Evolutionary conservation across 2,113 vertebrate genomes (phyloP).

Genomic region (Zingel zingel): DNA sequence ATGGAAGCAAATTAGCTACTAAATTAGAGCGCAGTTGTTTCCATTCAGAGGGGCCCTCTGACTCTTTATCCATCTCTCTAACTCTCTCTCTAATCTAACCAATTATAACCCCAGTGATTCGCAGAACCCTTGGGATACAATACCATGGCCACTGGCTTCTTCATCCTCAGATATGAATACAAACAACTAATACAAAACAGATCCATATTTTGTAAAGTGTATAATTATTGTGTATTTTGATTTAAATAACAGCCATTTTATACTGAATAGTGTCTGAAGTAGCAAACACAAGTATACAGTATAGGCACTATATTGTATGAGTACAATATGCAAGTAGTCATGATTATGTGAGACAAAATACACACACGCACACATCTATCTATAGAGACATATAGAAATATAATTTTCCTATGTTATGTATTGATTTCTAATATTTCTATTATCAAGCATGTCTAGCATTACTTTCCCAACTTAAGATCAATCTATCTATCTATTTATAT

Average conservation of each 20-base stretch:
- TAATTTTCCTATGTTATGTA: neutral
- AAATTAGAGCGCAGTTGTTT: slow-evolving; percentile 79
- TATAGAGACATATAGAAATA: neutral
- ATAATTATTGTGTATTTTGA: neutral
- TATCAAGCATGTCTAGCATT: neutral
- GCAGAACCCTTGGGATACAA: slow-evolving; percentile 28
- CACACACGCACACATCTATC: neutral
- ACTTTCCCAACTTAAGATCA: too few species aligned
- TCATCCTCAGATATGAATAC: slow-evolving; percentile 28
- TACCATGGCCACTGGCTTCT: slow-evolving; percentile 13
- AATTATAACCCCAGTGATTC: slow-evolving; percentile 46
- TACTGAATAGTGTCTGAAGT: neutral
- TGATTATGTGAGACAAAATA: slow-evolving; percentile 4
- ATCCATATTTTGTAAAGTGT: neutral
- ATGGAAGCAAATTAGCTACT: slow-evolving; percentile 83
- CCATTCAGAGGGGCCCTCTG: slow-evolving; percentile 56
- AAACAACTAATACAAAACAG: slow-evolving; percentile 20
- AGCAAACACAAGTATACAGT: neutral
- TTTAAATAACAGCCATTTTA: neutral
- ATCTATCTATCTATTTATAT: neutral
- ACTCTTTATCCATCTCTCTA: slow-evolving; percentile 32
- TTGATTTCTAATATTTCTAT: too few species aligned
- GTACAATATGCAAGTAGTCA: neutral
- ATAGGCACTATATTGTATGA: neutral
- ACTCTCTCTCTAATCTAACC: slow-evolving; percentile 37